Evolutionary conservation across 2,888 invertebrate species (phyloP).

Genomic region (Acronicta aceris): DNA sequence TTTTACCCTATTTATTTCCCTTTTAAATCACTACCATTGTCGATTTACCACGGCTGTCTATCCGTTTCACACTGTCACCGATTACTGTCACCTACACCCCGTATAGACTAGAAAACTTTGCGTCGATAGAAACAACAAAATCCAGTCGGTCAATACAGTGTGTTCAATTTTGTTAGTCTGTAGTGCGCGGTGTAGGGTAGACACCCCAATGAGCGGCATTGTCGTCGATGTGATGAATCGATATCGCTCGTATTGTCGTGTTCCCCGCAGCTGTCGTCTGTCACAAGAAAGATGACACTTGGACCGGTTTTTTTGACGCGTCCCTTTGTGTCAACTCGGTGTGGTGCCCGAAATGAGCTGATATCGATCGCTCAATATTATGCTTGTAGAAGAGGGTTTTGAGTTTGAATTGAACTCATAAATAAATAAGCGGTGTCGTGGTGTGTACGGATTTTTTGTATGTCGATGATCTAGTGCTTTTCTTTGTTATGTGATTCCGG

Average conservation of each 20-base stretch:
- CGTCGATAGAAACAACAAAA: slow-evolving; percentile 22
- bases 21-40: slow-evolving; percentile 85
- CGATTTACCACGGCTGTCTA: slow-evolving; percentile 82
- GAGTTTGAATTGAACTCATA: slow-evolving; percentile 85
- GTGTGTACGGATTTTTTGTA: slow-evolving; percentile 79
- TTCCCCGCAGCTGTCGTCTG: slow-evolving; percentile 86
- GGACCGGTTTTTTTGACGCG: slow-evolving; percentile 80
- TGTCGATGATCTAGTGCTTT: slow-evolving; percentile 78
- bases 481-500: slow-evolving; percentile 77
- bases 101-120: slow-evolving; percentile 56
- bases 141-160: slow-evolving; percentile 54
- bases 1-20: slow-evolving; percentile 84
- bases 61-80: slow-evolving; percentile 69
- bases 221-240: slow-evolving; percentile 84
- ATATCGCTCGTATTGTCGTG: slow-evolving; percentile 79
- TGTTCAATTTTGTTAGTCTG: slow-evolving; percentile 60
- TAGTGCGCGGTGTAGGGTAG: slow-evolving; percentile 70
- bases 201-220: slow-evolving; percentile 76
- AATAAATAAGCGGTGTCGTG: slow-evolving; percentile 87
- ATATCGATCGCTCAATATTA: slow-evolving; percentile 87
- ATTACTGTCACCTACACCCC: slow-evolving; percentile 68
- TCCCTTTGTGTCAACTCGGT: slow-evolving; percentile 79
- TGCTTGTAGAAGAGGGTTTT: slow-evolving; percentile 77
- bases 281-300: slow-evolving; percentile 85
- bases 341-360: slow-evolving; percentile 82